phyloP scores from a whole-genome alignment of 2,797 vertebrate species.

The Chrosomus eos region DNA sequence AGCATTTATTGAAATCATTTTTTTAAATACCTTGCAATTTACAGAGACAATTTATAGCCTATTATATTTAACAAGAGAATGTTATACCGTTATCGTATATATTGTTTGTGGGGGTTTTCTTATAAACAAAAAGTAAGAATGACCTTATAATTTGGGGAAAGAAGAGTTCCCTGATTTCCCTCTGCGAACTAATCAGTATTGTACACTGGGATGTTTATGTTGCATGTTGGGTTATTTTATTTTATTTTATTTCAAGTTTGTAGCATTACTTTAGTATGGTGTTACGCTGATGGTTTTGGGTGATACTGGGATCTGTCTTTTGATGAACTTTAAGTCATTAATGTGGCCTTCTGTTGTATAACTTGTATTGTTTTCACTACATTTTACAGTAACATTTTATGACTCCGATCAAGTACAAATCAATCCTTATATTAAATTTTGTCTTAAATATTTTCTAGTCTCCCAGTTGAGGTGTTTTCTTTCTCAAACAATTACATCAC shows the following conservation, averaged over 20 bases:
- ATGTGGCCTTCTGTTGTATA: background rate
- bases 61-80: background rate
- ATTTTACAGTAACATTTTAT: background rate
- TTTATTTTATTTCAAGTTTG: background rate
- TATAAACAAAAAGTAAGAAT: background rate
- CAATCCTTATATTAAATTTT: background rate
- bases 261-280: background rate
- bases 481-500: background rate
- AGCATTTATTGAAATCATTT: background rate
- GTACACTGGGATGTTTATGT: background rate
- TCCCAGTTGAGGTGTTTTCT: background rate
- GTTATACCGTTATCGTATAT: background rate
- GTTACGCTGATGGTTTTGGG: background rate
- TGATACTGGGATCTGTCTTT: background rate
- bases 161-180: background rate
- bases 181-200: background rate
- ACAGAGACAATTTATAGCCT: background rate
- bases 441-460: background rate
- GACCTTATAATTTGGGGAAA: background rate
- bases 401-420: background rate
- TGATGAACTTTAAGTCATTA: conserved; percentile 1
- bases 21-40: background rate
- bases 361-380: background rate
- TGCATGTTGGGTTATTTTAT: background rate
- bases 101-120: background rate